These are phyloP conservation scores for Acromyrmex echinatior DNA, from an alignment of 1,140 invertebrate species.

Conservation along the genomic window DNA sequence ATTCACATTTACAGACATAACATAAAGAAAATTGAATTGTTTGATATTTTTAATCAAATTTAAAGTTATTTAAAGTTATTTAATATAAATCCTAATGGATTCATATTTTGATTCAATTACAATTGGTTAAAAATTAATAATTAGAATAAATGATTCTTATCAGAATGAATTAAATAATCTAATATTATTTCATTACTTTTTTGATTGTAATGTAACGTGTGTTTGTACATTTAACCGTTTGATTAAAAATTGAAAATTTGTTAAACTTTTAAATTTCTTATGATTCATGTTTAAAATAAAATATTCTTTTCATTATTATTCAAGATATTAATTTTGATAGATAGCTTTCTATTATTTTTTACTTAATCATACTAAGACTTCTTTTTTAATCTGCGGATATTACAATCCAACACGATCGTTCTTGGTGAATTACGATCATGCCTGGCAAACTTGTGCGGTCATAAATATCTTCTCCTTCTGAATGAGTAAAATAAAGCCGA, in stretches of 20 bases:
- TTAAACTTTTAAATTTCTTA: not conserved
- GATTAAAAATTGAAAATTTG: not conserved
- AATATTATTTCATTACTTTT: not conserved
- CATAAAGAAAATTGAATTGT: too few relatives aligned
- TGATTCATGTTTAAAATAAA: not conserved
- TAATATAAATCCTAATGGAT: not conserved
- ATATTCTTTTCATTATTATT: not conserved
- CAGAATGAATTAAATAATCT: not conserved
- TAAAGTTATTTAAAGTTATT: too few relatives aligned
- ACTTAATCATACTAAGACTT: not conserved
- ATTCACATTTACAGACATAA: too few relatives aligned
- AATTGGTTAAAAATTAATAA: constrained; percentile 3
- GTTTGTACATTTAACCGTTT: not conserved
- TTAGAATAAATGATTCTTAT: not conserved
- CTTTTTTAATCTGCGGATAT: constrained; percentile 12
- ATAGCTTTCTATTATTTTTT: not conserved
- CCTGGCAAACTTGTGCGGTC: constrained; percentile 21
- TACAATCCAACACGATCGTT: constrained; percentile 10
- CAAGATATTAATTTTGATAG: not conserved
- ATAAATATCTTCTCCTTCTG: constrained; percentile 42
- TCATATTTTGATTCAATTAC: constrained; percentile 1
- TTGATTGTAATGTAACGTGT: not conserved
- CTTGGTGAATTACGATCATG: constrained; percentile 4
- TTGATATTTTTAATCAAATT: too few relatives aligned
- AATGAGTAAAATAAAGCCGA: constrained; percentile 49